Conservation (phyloP, 2,113 vertebrate genomes). For the Gallinago jamesoni region DNA sequence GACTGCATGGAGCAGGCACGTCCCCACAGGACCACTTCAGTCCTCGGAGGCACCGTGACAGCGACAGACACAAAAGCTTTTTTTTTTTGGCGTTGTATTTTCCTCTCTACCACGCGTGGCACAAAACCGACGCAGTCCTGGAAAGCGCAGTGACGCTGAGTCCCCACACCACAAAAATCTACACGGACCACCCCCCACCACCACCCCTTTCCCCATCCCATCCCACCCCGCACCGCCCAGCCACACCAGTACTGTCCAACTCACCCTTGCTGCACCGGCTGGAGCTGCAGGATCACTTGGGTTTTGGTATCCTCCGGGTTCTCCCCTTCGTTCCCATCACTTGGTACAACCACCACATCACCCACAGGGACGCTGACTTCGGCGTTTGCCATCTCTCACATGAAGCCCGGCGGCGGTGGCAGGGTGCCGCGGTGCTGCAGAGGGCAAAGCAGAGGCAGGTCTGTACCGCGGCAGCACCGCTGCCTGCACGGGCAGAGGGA, state of each 20-base stretch:
- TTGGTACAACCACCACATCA: conserved; percentile 85
- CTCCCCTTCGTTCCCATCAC: conserved; percentile 82
- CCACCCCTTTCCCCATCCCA: no score
- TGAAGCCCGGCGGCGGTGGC: conserved; percentile 48
- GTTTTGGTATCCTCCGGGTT: conserved; percentile 88
- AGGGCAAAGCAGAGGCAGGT: neutral
- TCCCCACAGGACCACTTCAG: neutral
- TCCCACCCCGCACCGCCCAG: neutral
- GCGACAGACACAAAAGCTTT: neutral
- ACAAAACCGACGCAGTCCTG: neutral
- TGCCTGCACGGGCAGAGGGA: neutral
- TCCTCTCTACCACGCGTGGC: accelerated
- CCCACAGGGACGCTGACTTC: conserved; percentile 90
- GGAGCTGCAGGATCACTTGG: conserved; percentile 88
- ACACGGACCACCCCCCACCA: neutral
- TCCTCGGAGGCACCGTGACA: accelerated
- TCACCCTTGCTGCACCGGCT: conserved; percentile 90
- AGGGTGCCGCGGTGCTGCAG: neutral
- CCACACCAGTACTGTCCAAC: conserved; percentile 7
- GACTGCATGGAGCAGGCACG: accelerated
- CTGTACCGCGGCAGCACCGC: neutral
- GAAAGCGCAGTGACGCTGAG: accelerated
- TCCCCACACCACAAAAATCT: neutral
- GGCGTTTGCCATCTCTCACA: conserved; percentile 89
- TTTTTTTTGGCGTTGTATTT: neutral